phyloP scores from a whole-genome alignment of 2,113 vertebrate species.

The Sebastes schlegelii region DNA sequence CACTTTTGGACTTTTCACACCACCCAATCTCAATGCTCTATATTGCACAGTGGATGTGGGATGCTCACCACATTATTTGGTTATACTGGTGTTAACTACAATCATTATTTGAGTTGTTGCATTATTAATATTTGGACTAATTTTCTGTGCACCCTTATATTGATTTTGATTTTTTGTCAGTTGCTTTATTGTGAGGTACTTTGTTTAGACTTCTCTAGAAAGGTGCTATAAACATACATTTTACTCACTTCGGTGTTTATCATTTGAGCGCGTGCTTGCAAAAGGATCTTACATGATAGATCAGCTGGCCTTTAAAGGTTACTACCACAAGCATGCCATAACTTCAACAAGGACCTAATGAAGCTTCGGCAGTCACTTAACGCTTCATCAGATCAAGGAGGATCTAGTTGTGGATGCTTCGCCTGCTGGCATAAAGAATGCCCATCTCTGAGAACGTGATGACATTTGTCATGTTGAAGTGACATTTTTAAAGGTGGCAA shows the following conservation, averaged over 20 bases:
- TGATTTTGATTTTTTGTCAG: neutral
- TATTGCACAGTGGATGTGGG: neutral
- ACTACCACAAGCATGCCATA: neutral
- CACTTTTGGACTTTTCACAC: neutral
- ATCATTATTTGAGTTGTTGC: neutral
- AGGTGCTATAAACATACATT: neutral
- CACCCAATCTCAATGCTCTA: neutral
- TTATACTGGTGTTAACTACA: neutral
- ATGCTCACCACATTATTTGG: neutral
- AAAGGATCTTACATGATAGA: slow-evolving; percentile 22
- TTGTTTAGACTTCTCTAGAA: neutral
- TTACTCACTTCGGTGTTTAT: slow-evolving; percentile 12
- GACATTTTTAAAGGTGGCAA: slow-evolving; percentile 66
- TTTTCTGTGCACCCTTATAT: neutral
- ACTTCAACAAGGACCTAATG: slow-evolving; percentile 16
- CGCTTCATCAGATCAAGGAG: slow-evolving; percentile 34
- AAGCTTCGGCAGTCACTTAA: slow-evolving; percentile 37
- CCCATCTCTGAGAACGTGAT: slow-evolving; percentile 40
- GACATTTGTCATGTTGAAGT: slow-evolving; percentile 60
- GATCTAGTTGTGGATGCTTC: slow-evolving; percentile 1
- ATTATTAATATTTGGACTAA: neutral
- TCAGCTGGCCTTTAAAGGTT: slow-evolving; percentile 67
- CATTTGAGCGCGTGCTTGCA: neutral
- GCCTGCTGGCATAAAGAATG: slow-evolving; percentile 27
- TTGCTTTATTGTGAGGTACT: neutral